Evolutionary conservation across 1,140 invertebrate species (phyloP), one percentile per base, ranked within the genome.

Genomic region (Venturia canescens): DNA sequence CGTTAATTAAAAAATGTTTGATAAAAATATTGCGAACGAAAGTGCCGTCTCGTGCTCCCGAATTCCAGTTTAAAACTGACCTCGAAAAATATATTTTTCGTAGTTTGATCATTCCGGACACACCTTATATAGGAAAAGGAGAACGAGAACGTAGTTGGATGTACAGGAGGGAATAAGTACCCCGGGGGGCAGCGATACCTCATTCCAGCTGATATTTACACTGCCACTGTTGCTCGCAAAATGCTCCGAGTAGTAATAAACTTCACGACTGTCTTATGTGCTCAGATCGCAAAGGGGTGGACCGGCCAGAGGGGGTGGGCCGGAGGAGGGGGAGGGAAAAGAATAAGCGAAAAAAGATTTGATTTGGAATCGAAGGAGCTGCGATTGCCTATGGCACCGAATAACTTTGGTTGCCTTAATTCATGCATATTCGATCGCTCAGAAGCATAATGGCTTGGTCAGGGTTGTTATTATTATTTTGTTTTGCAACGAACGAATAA

Each of bases 211-310:
- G 74, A 57, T 76, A 63, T 76, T 76, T 76, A 76, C 74, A 76
- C 74, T 76, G 74, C 74, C 74, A 76, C 74, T 76, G 74, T 29
- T 76, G 23, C 50, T 76, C 74, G 53, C 74, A 76, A 76, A 76
- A 76, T 76, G 74, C 74, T 63, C 16, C 74, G 38, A 34, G 21
- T 53, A 34, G 74, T 76, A 76, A 76, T 76, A 76, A 76, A 76
- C 74, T 76, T 23, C 74, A 29, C 26, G 74, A 76, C 50, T 63
- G 74, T 60, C 44, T 44, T 50, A 27, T 29, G 27, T 69, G 13
- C 66, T 69, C 29, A 21, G 66, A 69, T 69, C 21, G 66, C 29
- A 31, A 31, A 31, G 29, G 13, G 66, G 66, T 31, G 60, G 21
- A 63, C 27, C 27, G 29, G n/a, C n/a, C 11, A 11, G 29, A n/a